Evolutionary conservation across 2,797 vertebrate species (phyloP), one percentile per base, ranked within the genome.

Genomic region (Pangasius macronema): DNA sequence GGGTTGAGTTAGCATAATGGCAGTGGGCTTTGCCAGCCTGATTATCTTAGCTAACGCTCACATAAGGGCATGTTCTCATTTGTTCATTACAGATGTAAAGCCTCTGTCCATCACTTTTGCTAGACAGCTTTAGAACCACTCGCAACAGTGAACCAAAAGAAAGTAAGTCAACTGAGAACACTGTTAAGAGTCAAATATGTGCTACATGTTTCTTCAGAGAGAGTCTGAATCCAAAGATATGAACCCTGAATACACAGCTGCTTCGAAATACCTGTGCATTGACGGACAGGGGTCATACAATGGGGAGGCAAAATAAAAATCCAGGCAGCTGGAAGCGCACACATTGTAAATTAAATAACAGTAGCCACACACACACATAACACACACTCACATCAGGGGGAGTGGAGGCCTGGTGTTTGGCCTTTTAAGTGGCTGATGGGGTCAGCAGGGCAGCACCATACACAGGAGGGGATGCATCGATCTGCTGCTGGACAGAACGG

Each of bases 381-480:
- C 13, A 61, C 67, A 63, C 16, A 82, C 27, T 83, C 27, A 39
- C 57, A 57, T 46, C 51, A 77, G 79, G 61, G 61, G 70, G 70
- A 57, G 77, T 57, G 57, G 13, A 22, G 59, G 49, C 70, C 70
- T 85, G 84, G 57, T 83, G 70, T 86, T 85, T 88, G 84, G 87
- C 72, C 51, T 88, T 85, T 88, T 57, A 85, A 88, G 59, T 76
- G 80, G 27, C 87, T 77, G 70, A 86, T 68, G 79, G 67, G 77
- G 76, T 85, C 33, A 65, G 83, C 83, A 75, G 83, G 83, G 61
- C 42, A 49, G 61, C 77, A 85, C 42, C 67, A 85, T 59, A 46
- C 59, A 85, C 67, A 24, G 73, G 30, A 79, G 39, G 76, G 22
- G 55, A 57, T n/a, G 18, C 55, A 85, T 83, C 27, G 70, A 86